Percentiles rank a stretch among this genome's conserved stretches.
phyloP scores from a whole-genome alignment of 2,113 vertebrate species.

The Pachypanchax playfairii region DNA sequence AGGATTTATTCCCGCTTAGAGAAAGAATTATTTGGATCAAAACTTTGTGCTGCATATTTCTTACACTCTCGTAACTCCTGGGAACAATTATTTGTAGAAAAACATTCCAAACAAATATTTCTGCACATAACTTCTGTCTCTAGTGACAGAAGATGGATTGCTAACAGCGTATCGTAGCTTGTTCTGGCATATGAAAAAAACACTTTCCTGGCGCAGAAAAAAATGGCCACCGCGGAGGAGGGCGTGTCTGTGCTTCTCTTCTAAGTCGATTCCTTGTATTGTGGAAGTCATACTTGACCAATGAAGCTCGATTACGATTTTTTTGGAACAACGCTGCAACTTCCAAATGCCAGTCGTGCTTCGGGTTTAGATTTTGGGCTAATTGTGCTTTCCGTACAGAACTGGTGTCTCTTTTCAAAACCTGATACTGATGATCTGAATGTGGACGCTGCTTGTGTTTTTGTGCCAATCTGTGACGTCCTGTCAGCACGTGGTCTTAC shows the following conservation, averaged over 20 bases:
- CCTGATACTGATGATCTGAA: constrained; percentile 8
- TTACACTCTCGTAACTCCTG: constrained; percentile 1
- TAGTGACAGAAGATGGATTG: too few species aligned
- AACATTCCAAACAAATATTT: constrained; percentile 61
- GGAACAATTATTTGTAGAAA: constrained; percentile 27
- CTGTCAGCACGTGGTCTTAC: not conserved
- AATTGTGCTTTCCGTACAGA: constrained; percentile 16
- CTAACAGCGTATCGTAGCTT: too few species aligned
- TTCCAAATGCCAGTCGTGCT: constrained; percentile 43
- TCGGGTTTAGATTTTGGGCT: constrained; percentile 9
- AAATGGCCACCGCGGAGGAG: too few species aligned
- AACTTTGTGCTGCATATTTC: constrained; percentile 19
- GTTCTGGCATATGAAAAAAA: too few species aligned
- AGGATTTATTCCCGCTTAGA: too few species aligned
- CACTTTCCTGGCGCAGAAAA: too few species aligned
- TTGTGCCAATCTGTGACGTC: constrained; percentile 20
- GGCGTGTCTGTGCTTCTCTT: too few species aligned
- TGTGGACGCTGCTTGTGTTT: constrained; percentile 21
- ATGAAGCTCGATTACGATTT: too few species aligned
- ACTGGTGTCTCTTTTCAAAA: not conserved
- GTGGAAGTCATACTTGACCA: too few species aligned
- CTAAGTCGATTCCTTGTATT: too few species aligned
- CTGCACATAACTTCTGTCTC: constrained; percentile 21
- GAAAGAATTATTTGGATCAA: too few species aligned
- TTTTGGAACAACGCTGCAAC: constrained; percentile 8